Conservation (phyloP, 2,888 invertebrate genomes). For the Agrypnus murinus region DNA sequence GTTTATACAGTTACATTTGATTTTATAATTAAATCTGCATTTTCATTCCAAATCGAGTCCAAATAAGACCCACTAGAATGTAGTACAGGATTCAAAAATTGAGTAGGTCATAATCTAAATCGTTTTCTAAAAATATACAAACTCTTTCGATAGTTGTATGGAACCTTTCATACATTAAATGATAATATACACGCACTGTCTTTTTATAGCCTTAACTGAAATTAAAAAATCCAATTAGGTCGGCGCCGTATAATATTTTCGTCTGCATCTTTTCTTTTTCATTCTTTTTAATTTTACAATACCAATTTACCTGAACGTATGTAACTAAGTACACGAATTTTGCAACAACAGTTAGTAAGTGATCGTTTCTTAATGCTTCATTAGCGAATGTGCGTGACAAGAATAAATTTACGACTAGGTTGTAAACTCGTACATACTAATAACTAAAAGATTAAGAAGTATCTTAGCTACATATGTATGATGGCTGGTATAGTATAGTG, state of each 20-base stretch:
- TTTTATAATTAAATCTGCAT: no score
- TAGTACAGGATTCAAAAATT: no score
- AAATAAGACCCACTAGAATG: no score
- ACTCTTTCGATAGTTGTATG: no score
- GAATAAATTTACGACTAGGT: slow-evolving; percentile 27
- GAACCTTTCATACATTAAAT: no score
- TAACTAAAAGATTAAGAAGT: slow-evolving; percentile 15
- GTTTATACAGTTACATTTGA: no score
- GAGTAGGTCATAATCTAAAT: no score
- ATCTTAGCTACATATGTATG: slow-evolving; percentile 1
- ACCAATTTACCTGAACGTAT: background rate
- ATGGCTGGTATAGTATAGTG: background rate
- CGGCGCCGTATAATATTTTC: slow-evolving; percentile 18
- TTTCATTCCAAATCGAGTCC: no score
- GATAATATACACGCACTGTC: no score
- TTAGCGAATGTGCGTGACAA: slow-evolving; percentile 34
- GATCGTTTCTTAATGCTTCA: slow-evolving; percentile 30
- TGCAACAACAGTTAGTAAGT: slow-evolving; percentile 28
- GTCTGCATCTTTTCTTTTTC: background rate
- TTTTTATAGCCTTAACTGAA: background rate
- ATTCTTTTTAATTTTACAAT: no score
- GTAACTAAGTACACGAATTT: slow-evolving; percentile 17
- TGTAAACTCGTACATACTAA: slow-evolving; percentile 9
- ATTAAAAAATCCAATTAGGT: slow-evolving; percentile 21
- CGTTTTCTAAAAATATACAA: no score